phyloP scores from a whole-genome alignment of 2,888 invertebrate species.

The Noctua janthina region DNA sequence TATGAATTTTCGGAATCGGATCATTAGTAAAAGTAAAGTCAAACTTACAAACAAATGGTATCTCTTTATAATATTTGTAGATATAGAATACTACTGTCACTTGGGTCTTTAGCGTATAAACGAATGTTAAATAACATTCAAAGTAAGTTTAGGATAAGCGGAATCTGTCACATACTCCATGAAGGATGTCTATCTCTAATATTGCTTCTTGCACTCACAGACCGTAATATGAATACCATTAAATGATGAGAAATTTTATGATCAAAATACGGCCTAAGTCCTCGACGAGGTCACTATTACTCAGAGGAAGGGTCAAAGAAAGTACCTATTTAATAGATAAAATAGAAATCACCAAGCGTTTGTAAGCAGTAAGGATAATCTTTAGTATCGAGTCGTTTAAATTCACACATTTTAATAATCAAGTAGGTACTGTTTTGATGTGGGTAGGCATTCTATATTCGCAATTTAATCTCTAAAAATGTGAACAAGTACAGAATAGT shows the following conservation, averaged over 20 bases:
- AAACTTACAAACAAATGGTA: too few species aligned
- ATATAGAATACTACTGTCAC: background rate
- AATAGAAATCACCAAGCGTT: conserved; percentile 28
- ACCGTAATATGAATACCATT: conserved; percentile 6
- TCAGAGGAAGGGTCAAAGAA: conserved; percentile 54
- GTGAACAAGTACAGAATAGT: background rate
- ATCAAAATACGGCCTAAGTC: conserved; percentile 22
- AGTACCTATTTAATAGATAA: conserved; percentile 42
- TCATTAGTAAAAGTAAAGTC: too few species aligned
- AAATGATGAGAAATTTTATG: conserved; percentile 43
- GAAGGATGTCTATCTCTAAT: conserved; percentile 3
- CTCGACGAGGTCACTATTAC: conserved; percentile 31
- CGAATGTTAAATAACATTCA: background rate
- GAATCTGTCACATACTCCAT: background rate
- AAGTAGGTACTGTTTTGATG: background rate
- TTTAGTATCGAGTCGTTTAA: conserved; percentile 32
- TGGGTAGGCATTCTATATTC: background rate
- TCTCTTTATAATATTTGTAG: too few species aligned
- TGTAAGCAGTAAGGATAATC: conserved; percentile 35
- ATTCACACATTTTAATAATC: conserved; percentile 37
- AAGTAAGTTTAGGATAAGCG: background rate
- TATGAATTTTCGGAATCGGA: too few species aligned
- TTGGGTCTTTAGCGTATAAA: background rate
- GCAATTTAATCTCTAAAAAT: background rate
- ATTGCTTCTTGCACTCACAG: conserved; percentile 26